Base-by-base conservation (phyloP, 2,888 invertebrate species). In the Meteorus colon region DNA sequence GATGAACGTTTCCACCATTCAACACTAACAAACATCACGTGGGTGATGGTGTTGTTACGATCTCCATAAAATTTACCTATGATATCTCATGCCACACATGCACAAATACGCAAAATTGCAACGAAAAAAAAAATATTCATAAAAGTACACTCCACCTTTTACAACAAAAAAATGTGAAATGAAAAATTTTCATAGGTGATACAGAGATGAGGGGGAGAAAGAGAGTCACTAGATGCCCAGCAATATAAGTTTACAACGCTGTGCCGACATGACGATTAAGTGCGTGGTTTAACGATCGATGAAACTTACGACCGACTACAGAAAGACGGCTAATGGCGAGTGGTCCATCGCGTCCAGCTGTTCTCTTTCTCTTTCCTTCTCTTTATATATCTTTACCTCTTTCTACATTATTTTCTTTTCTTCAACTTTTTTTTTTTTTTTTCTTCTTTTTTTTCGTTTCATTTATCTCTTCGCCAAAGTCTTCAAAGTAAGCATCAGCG, bases 261-360 rank as follows among this genome's bases (percentile, higher is more conserved):
- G 84, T 75, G 86, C 86, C 86, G 86, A 87, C 87, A 86, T 83
- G 86, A 85, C 88, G 87, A 89, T 89, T 88, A 88, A 88, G 86
- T 86, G 86, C 81, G 81, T 84, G 84, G 85, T 88, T 89, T 89
- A 88, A 89, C 86, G 88, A 86, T 85, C 85, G 85, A 86, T 85
- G 80, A 80, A 81, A 81, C 79, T 81, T 81, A 81, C 80, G 81
- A 81, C 77, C 77, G 80, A 72, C 78, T 59, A 75, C 74, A 72
- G 75, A 74, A 75, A 78, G 76, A 69, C 78, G 76, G 79, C 80
- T 81, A 78, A 81, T 78, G 80, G 78, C 78, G 76, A 77, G 75
- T 75, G 70, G 73, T 45, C 62, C 76, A 76, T 76, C 76, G 68
- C 24, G 59, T 77, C 70, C 75, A 60, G 27, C 51, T 45, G 48